Base-by-base conservation (phyloP, 1,140 invertebrate species). In the Drosophila micromelanica region DNA sequence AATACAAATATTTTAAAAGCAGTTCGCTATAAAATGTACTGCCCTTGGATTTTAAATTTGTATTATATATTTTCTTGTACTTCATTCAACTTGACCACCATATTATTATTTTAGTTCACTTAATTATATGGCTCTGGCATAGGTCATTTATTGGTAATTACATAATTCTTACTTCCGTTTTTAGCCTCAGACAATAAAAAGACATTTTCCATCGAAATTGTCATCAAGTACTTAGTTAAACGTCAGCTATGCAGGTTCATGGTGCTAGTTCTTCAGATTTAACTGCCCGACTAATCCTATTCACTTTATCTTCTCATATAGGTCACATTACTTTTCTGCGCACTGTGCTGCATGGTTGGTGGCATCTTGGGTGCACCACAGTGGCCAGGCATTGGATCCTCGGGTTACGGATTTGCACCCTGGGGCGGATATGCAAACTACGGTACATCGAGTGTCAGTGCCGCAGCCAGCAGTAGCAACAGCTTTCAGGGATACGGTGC, bases 331-430 rank as follows among this genome's bases (percentile, higher is more conserved):
- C 30, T 76, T 46, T 56, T 7, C 27, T 61, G 46, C 17, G 37
- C 73, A 12, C 4, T 87, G 11, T 48, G 55, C 49, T 76, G 46
- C 13, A 61, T 87, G 20, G 13, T 20, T 20, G 27, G 27, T n/a
- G 15, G 56, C 37, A 51, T 38, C 4, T 42, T 67, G 20, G 27
- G 42, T 59, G 82, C 68, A 11, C 84, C 82, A 27, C 82, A 87
- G 32, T 86, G 35, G 7, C 61, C 46, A 27, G 79, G 74, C 38
- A 51, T 32, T 9, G 79, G 78, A 9, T 43, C 30, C 11, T 51
- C 51, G 15, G 80, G 81, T 1, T 86, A 86, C 35, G 84, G 84
- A 8, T 90, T 85, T 46, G 51, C 79, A 0, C 86, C 81, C 13
- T 89, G 63, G 23, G 77, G 62, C 3, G 84, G 84, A 48, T 78